Base-by-base conservation (phyloP, 1,140 invertebrate genomes). In the Drosophila prosaltans region DNA sequence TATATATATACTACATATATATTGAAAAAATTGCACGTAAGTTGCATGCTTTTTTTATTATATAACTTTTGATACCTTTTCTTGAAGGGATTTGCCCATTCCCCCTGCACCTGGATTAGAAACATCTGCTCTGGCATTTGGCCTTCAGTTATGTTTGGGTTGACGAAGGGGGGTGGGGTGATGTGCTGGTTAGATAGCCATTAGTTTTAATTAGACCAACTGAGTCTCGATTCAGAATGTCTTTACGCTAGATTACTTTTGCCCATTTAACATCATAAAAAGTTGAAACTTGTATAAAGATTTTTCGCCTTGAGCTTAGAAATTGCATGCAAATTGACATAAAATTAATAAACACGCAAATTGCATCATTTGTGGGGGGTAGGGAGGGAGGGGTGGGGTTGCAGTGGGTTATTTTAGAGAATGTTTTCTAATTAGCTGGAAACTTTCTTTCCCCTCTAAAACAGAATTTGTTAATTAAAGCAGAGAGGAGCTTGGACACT, bases 301-400 rank as follows among this genome's bases (percentile, higher is more conserved):
- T 67, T 67, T 88, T 59, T 51, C 45, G 80, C 83, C 83, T 88
- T 88, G 76, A 80, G 76, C 67, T 36, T 32, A 61, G 40, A 77
- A 83, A 88, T 88, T 80, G 80, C 83, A 86, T 86, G 84, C 83
- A 88, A 86, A 86, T 86, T 78, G 83, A 83, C 83, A 86, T 86
- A 67, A 83, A 82, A 88, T 86, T 86, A 86, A 88, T 88, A 86
- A 88, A 83, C 76, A 82, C 68, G 83, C 80, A 82, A 86, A 83
- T 86, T 88, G 73, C 83, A 60, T 66, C 24, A 63, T 67, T 71
- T 30, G 32, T 26, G 24, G 7, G 39, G 8, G 24, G 2, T 30
- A 4, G 26, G 48, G 9, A 48, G 45, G 32, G 10, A 61, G 43
- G 16, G 0, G 16, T 16, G 16, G 16, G 16, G 16, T 16, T 16